These are phyloP conservation scores for Diachrysia chrysitis DNA, from an alignment of 2,888 invertebrate genomes.

Conservation along the genomic window DNA sequence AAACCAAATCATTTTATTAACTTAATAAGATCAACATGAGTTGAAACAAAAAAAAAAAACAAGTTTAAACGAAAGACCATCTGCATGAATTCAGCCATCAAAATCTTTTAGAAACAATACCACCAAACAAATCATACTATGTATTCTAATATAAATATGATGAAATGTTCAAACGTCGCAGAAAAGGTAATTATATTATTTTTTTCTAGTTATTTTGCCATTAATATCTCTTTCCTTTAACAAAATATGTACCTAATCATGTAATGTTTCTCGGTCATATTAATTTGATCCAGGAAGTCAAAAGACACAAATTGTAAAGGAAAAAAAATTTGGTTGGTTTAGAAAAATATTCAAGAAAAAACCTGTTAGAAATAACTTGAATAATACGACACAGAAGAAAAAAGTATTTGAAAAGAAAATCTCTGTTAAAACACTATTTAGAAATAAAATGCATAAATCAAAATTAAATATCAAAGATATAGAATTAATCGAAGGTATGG, in stretches of 20 bases:
- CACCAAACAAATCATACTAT: conserved; percentile 7
- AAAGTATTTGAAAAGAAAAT: background rate
- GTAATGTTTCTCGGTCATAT: conserved; percentile 2
- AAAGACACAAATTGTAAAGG: conserved; percentile 6
- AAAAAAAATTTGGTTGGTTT: conserved; percentile 23
- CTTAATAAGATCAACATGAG: background rate
- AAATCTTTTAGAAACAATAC: background rate
- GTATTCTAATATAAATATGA: conserved; percentile 17
- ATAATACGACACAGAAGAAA: background rate
- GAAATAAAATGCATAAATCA: conserved; percentile 53
- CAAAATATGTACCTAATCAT: background rate
- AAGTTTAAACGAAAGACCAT: background rate
- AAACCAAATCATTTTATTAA: background rate
- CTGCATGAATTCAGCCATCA: background rate
- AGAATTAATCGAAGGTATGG: conserved; percentile 57
- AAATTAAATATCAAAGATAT: conserved; percentile 59
- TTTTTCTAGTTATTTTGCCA: background rate
- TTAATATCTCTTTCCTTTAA: background rate
- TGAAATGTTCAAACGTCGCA: conserved; percentile 26
- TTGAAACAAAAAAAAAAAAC: background rate
- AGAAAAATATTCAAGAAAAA: conserved; percentile 31
- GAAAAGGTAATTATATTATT: conserved; percentile 24
- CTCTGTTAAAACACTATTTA: conserved; percentile 53
- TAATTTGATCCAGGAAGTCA: conserved; percentile 17
- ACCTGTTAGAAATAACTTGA: background rate